These are phyloP conservation scores for Geothlypis trichas DNA, from an alignment of 2,113 vertebrate genomes.

Conservation along the genomic window DNA sequence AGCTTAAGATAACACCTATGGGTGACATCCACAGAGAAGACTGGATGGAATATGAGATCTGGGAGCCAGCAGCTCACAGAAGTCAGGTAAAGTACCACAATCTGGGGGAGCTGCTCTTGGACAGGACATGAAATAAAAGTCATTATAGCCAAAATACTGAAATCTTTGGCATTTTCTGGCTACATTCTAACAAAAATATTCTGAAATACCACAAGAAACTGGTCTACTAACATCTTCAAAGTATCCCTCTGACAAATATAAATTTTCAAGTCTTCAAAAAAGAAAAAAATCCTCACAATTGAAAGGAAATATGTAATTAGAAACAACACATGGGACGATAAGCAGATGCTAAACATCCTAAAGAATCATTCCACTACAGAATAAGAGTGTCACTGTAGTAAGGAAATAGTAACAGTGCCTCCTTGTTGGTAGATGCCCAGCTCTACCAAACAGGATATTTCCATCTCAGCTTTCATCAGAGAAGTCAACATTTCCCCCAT, in stretches of 20 bases:
- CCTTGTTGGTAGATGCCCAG: not conserved
- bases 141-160: not conserved
- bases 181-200: not conserved
- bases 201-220: not conserved
- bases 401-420: not conserved
- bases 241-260: not conserved
- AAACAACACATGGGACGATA: not conserved
- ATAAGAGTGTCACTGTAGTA: not conserved
- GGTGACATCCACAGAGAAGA: not conserved
- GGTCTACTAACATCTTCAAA: not conserved
- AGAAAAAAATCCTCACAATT: rapidly evolving
- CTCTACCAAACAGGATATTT: not conserved
- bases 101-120: not conserved
- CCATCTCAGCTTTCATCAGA: not conserved
- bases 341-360: not conserved
- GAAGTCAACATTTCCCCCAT: not conserved
- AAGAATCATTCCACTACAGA: not conserved
- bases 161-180: not conserved
- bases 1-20: not conserved
- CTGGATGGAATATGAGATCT: not conserved
- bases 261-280: not conserved
- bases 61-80: not conserved
- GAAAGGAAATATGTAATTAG: not conserved
- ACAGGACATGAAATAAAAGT: not conserved
- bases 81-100: not conserved